A percentile compares a stretch with the other conserved stretches of the same genome.
Evolutionary conservation across 2,113 vertebrate genomes (phyloP).

Genomic region (Syngnathoides biaculeatus): DNA sequence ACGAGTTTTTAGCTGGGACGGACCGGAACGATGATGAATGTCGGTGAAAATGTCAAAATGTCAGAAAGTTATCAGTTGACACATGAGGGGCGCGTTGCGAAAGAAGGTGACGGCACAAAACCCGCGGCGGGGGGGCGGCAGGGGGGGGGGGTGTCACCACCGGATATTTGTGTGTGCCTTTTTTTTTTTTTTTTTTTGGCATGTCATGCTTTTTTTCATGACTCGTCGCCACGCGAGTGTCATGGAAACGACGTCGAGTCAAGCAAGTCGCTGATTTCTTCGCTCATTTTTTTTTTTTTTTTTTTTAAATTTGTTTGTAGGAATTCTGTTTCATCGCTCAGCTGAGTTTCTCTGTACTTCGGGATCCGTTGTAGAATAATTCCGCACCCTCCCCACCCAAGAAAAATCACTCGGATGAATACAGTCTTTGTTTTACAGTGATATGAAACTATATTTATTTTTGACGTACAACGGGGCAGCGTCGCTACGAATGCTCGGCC

Average conservation of each 20-base stretch:
- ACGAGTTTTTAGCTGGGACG: background rate
- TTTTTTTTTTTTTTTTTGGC: background rate
- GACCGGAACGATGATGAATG: background rate
- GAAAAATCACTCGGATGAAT: too few species aligned
- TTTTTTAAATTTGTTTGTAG: too few species aligned
- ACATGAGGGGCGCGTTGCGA: background rate
- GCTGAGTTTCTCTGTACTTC: too few species aligned
- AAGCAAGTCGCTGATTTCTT: background rate
- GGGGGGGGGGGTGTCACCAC: background rate
- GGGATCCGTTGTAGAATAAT: too few species aligned
- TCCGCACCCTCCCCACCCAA: too few species aligned
- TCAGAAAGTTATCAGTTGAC: background rate
- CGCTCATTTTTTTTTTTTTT: too few species aligned
- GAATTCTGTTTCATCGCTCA: too few species aligned
- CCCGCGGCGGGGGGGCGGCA: too few species aligned
- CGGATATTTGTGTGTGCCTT: background rate
- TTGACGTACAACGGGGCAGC: too few species aligned
- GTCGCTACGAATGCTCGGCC: too few species aligned
- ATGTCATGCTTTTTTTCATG: background rate
- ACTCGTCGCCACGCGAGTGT: conserved; percentile 7
- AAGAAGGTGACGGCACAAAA: background rate
- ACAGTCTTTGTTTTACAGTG: too few species aligned
- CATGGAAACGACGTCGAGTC: conserved; percentile 9
- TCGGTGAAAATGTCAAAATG: background rate
- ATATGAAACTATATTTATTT: too few species aligned